A percentile compares a stretch with the other conserved stretches of the same genome.
Conservation (phyloP, 2,113 vertebrate species). For the Willisornis vidua region DNA sequence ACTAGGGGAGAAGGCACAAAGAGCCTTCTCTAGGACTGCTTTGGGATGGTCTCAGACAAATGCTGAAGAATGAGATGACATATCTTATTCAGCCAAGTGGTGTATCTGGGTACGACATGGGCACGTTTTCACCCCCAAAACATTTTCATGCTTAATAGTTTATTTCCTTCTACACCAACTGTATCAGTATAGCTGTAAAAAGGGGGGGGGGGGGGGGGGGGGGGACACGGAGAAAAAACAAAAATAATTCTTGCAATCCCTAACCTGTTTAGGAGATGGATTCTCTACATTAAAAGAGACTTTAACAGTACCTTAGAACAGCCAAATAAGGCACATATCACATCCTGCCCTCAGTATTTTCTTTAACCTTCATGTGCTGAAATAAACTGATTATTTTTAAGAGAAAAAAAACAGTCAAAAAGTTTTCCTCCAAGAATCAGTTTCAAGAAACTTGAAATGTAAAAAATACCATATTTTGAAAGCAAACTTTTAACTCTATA, state of each 20-base stretch:
- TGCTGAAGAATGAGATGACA: background rate
- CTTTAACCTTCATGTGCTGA: background rate
- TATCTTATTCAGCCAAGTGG: background rate
- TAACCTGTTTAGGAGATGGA: background rate
- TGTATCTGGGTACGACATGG: background rate
- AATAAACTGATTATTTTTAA: background rate
- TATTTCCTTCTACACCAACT: background rate
- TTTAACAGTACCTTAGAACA: background rate
- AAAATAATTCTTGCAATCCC: background rate
- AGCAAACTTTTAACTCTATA: background rate
- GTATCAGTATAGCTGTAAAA: background rate
- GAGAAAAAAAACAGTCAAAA: background rate
- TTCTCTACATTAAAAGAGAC: background rate
- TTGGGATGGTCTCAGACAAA: background rate
- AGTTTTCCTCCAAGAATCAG: background rate
- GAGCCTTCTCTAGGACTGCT: background rate
- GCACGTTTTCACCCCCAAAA: background rate
- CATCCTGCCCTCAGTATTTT: background rate
- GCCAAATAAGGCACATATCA: background rate
- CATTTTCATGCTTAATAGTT: background rate
- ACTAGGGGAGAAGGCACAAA: background rate
- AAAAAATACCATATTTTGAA: background rate
- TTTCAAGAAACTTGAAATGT: background rate
- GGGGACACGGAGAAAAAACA: too few species aligned
- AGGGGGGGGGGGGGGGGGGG: too few species aligned